Evolutionary conservation across 2,797 vertebrate genomes (phyloP), one percentile per base, ranked within the genome.

Genomic region (Acomys russatus): DNA sequence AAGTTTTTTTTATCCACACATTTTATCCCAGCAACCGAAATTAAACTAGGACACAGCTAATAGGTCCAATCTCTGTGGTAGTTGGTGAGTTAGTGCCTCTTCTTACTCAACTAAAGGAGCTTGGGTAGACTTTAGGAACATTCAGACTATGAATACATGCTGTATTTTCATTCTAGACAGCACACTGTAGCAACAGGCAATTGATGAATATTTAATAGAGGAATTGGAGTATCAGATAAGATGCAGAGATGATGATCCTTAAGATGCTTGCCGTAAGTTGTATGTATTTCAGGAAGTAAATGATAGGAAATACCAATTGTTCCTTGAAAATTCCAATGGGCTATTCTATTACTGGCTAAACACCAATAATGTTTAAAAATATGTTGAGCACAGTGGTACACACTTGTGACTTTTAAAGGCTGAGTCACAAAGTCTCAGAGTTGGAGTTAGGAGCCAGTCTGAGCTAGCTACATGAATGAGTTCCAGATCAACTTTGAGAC

Each of bases 321-420:
- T 89, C 64, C 85, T 70, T 59, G 51, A 80, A 86, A 86, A 70
- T 92, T 80, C 35, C 49, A 78, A 71, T 33, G 49, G 12, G 7
- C 28, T 86, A n/a, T 20, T 30, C 22, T 79, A 74, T 77, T 77
- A 89, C 73, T 85, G 51, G 14, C n/a, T 94, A 76, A 89, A 84
- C 80, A 22, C 1, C 61, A 91, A 66, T 74, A 33, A 38, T 44
- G 63, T 3, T 77, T 6, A 44, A 44, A 76, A 83, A 30, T 63
- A 63, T 74, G 70, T 54, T 74, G 54, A 44, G 35, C 10, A 12
- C 7, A 14, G 23, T 20, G 51, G 51, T 59, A 73, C n/a, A 28
- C 15, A 38, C 51, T 33, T 38, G n/a, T 87, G 44, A 25, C 12
- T 3, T 25, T 61, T n/a, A 38, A 30, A 54, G 25, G 9, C 54